Evolutionary conservation across 2,797 vertebrate species (phyloP), one percentile per base, ranked within the genome.

Genomic region (Leptodactylus fallax): DNA sequence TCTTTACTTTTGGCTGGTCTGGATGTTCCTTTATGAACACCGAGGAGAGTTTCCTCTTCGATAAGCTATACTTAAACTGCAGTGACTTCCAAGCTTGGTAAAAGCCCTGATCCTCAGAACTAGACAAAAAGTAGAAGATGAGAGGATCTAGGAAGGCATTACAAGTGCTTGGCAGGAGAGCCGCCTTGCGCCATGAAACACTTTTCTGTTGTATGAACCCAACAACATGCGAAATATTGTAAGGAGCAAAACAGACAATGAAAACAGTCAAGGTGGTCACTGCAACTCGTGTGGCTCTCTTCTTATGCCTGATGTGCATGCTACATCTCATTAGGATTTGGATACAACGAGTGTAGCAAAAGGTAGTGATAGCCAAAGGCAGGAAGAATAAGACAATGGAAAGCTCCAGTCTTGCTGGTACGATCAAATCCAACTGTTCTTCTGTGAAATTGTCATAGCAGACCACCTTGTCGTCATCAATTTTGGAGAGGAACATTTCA

Each of bases 111-210:
- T 91, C 90, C 79, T 51, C 71, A 17, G 83, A 82, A 0, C 69
- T 82, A 17, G 91, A 91, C 13, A 91, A 56, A n/a, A 91, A 91
- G 81, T 89, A 88, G 95, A 96, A 96, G 76, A 97, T 94, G 36
- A 95, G 90, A 0, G 97, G 97, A 89, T 98, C 97, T 90, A 97
- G 93, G 83, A 98, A 97, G 0, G 97, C 96, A 0, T 97, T 98
- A 84, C 95, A 97, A 69, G 95, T 94, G 76, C 96, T 97, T 0
- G 94, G 94, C 80, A 97, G 91, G 83, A 98, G 95, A 0, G 97
- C 96, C 65, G 93, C 91, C 0, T 86, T 90, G 79, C 96, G 93
- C 97, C 97, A 98, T 21, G 53, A 1, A 0, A 96, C 65, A 0
- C 91, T 95, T 0, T 82, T 0, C 0, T 90, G 0, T 56, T 74